A percentile compares a stretch with the other conserved stretches of the same genome.
phyloP scores from a whole-genome alignment of 2,888 invertebrate species.

The Allacma fusca region DNA sequence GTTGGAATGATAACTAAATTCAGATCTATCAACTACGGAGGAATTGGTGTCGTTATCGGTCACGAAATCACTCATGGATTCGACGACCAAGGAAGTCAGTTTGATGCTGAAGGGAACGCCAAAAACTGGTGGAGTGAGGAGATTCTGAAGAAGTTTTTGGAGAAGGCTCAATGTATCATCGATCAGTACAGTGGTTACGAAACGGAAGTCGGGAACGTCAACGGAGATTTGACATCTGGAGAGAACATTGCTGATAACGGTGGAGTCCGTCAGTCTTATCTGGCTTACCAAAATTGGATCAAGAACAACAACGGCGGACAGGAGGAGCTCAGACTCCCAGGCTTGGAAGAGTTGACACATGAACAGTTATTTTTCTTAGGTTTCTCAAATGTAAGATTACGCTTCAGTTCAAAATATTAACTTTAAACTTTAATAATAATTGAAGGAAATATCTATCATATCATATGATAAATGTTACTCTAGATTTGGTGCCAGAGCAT shows the following conservation, averaged over 20 bases:
- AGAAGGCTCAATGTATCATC: slow-evolving; percentile 83
- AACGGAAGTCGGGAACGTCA: slow-evolving; percentile 79
- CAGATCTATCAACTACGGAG: slow-evolving; percentile 45
- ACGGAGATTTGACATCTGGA: slow-evolving; percentile 76
- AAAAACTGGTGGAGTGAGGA: slow-evolving; percentile 92
- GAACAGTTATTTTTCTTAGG: slow-evolving; percentile 80
- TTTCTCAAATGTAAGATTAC: too few species aligned
- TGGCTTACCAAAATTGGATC: slow-evolving; percentile 82
- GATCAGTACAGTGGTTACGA: slow-evolving; percentile 83
- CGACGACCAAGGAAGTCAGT: slow-evolving; percentile 85
- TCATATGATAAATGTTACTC: too few species aligned
- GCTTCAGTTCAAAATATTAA: too few species aligned
- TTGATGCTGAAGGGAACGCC: slow-evolving; percentile 88
- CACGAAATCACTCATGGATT: slow-evolving; percentile 87
- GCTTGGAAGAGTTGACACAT: slow-evolving; percentile 73
- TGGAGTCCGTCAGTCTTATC: slow-evolving; percentile 88
- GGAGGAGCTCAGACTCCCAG: slow-evolving; percentile 70
- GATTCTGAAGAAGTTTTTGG: slow-evolving; percentile 80
- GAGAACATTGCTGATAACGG: slow-evolving; percentile 98
- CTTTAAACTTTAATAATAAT: too few species aligned
- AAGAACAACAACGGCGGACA: slow-evolving; percentile 68
- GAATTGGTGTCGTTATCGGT: slow-evolving; percentile 70
- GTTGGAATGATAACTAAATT: background rate
- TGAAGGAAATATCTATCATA: too few species aligned
- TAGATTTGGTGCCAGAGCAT: slow-evolving; percentile 86